Evolutionary conservation across 2,888 invertebrate genomes (phyloP).

Genomic region (Dysmachus trigonus): DNA sequence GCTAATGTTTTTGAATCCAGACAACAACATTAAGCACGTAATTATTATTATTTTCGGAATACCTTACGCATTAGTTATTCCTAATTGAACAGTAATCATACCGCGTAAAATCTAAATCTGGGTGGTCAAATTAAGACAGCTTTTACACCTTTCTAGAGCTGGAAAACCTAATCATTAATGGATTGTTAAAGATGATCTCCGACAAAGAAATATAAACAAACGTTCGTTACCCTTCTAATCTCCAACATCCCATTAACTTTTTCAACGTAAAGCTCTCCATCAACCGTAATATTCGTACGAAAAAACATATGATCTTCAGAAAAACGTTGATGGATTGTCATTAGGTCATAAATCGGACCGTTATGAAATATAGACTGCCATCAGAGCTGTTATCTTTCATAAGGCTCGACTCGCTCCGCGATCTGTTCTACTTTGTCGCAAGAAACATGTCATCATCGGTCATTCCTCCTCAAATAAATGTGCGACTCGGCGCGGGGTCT

Average conservation of each 20-base stretch:
- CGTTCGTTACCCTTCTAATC: not conserved
- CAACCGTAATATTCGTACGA: not conserved
- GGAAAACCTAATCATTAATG: not conserved
- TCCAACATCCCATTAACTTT: not conserved
- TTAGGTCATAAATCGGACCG: not conserved
- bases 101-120: too few relatives aligned
- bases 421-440: not conserved
- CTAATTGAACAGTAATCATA: too few relatives aligned
- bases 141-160: not conserved
- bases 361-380: not conserved
- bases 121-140: not conserved
- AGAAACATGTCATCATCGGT: conserved; percentile 31
- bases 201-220: not conserved
- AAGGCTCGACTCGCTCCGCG: not conserved
- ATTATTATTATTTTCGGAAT: too few relatives aligned
- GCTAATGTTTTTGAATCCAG: too few relatives aligned
- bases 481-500: not conserved
- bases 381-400: not conserved
- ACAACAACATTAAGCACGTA: too few relatives aligned
- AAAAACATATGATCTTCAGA: not conserved
- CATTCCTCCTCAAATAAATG: conserved; percentile 28
- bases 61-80: not conserved
- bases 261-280: not conserved
- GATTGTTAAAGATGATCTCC: not conserved
- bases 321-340: not conserved